Conservation (phyloP, 2,113 vertebrate species). For the Dromaius novaehollandiae region DNA sequence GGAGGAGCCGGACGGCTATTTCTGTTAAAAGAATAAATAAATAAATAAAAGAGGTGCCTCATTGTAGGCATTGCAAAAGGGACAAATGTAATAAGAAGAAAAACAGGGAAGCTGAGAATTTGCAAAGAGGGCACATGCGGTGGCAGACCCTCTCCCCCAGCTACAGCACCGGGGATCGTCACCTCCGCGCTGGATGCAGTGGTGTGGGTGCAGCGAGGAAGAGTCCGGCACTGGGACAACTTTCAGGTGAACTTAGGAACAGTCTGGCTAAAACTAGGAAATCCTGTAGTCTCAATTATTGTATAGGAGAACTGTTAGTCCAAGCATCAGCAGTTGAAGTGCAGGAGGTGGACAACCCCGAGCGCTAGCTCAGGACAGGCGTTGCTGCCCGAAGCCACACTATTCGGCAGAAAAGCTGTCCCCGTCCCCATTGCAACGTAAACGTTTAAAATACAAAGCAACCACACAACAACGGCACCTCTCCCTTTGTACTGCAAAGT, state of each 20-base stretch:
- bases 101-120: background rate
- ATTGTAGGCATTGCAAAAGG: background rate
- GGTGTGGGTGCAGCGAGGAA: rapidly evolving
- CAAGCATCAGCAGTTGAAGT: background rate
- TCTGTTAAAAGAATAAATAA: background rate
- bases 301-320: rapidly evolving
- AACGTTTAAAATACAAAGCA: background rate
- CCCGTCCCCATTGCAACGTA: background rate
- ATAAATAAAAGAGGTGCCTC: background rate
- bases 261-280: background rate
- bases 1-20: constrained; percentile 32
- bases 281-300: rapidly evolving
- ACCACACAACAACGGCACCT: background rate
- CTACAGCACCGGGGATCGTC: background rate
- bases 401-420: rapidly evolving
- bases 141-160: too few species aligned
- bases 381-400: background rate
- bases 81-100: background rate
- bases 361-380: rapidly evolving
- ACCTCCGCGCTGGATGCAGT: background rate
- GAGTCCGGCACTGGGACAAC: background rate
- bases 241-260: background rate
- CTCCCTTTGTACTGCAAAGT: background rate
- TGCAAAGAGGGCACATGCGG: rapidly evolving
- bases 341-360: background rate